Conservation (phyloP, 2,797 vertebrate genomes). For the Glyptemys insculpta region DNA sequence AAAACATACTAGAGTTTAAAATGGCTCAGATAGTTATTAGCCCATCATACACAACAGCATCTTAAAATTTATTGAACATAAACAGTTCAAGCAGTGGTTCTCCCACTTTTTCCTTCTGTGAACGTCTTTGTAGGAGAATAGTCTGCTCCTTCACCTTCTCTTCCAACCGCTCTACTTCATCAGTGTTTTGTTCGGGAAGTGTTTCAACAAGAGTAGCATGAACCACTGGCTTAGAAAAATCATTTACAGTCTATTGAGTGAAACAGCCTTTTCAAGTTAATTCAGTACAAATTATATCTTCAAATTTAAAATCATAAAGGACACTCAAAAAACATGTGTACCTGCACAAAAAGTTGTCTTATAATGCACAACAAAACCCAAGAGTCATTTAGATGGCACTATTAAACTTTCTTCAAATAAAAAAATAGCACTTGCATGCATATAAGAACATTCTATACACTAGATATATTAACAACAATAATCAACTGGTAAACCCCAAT, state of each 20-base stretch:
- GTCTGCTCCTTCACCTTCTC: not conserved
- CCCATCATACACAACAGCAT: accelerated
- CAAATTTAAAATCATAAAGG: not conserved
- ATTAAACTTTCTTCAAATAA: not conserved
- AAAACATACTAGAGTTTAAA: accelerated
- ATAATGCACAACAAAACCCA: not conserved
- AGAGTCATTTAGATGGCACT: not conserved
- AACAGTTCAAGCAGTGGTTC: accelerated
- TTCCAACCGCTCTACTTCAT: not conserved
- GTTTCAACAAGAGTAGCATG: accelerated
- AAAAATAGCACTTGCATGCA: not conserved
- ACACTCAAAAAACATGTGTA: not conserved
- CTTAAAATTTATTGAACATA: accelerated
- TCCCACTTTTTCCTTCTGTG: not conserved
- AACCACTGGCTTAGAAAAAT: not conserved
- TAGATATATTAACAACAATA: not conserved
- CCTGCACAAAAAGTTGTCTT: not conserved
- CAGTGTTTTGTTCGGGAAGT: not conserved
- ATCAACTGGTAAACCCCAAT: not conserved
- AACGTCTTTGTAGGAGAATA: accelerated
- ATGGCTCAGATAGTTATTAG: accelerated
- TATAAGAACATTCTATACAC: not conserved
- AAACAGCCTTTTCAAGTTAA: not conserved
- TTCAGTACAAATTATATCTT: accelerated
- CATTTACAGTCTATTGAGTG: not conserved